Conservation (phyloP, 2,113 vertebrate genomes). For the Xyrauchen texanus region DNA sequence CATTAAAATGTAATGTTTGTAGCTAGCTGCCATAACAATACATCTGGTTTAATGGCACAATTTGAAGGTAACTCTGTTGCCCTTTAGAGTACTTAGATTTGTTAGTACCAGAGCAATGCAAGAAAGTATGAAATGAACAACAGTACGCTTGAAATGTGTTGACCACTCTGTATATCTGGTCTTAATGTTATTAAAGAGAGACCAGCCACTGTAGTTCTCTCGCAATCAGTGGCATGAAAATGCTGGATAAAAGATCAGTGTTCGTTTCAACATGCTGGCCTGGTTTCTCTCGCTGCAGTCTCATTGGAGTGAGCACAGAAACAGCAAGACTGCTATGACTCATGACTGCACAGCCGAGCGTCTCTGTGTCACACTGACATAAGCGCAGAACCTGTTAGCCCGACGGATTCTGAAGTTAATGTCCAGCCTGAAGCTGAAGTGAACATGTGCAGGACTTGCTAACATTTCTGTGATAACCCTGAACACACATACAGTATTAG, state of each 20-base stretch:
- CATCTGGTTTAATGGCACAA: too few relatives aligned
- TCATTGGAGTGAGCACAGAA: conserved; percentile 58
- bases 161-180: too few relatives aligned
- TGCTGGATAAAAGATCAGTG: neutral
- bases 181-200: neutral
- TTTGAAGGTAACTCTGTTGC: too few relatives aligned
- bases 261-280: conserved; percentile 33
- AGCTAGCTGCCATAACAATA: too few relatives aligned
- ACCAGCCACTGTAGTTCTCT: neutral
- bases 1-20: too few relatives aligned
- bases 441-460: conserved; percentile 10
- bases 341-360: conserved; percentile 55
- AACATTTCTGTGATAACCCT: conserved; percentile 6
- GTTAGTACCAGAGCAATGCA: too few relatives aligned
- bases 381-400: conserved; percentile 53
- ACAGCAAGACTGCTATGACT: conserved; percentile 68
- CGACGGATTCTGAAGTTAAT: conserved; percentile 23
- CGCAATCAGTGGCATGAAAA: neutral
- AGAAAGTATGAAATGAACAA: too few relatives aligned
- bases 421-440: conserved; percentile 12
- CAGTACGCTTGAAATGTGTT: too few relatives aligned
- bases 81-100: too few relatives aligned
- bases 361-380: conserved; percentile 45
- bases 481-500: neutral
- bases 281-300: conserved; percentile 41